Base-by-base conservation (phyloP, 2,113 vertebrate genomes). In the Amphilophus citrinellus region DNA sequence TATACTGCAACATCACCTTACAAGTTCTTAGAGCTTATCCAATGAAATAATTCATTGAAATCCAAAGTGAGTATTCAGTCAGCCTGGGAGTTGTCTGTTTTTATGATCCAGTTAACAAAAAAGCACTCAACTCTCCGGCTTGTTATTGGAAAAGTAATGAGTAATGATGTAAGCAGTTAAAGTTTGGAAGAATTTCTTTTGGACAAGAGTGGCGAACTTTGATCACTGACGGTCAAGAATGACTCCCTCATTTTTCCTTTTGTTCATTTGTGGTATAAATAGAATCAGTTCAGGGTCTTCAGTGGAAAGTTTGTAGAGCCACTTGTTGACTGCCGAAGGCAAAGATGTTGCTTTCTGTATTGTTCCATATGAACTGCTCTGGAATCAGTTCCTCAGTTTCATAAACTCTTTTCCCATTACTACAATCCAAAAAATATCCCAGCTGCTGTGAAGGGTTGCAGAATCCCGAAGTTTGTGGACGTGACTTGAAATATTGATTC, bases 31-130 rank as follows among this genome's bases (percentile, higher is more conserved):
- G 42, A 30, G 68, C 44, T 18, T 53, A 10, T 73, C 27, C 27
- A 56, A 56, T 73, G 27, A 73, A 56, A 35, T 56, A 56, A 73
- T 56, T 53, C 6, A 73, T 32, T 30, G 50, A 56, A 56, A 73
- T 73, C 68, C 27, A 73, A 73, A 56, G 47, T 56, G 10, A 50
- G 15, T 24, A 44, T 71, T 30, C 42, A 50, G 59, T 71, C 42
- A 71, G 22, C 24, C 42, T 18, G 42, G 22, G 42, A 50, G 22
- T 50, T 71, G 65, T 50, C 65, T 50, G 1, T 50, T 71, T 71
- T 71, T 71, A 50, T 71, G 66, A 32, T 71, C 17, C 66, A 71
- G 44, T 50, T 71, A 71, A 71, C 65, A 71, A 42, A 71, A 71
- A 50, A 47, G 17, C 44, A 5, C 17, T 53, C 24, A 13, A 71